These are phyloP conservation scores for Potamilus streckersoni DNA, from an alignment of 1,140 invertebrate genomes.

Conservation along the genomic window DNA sequence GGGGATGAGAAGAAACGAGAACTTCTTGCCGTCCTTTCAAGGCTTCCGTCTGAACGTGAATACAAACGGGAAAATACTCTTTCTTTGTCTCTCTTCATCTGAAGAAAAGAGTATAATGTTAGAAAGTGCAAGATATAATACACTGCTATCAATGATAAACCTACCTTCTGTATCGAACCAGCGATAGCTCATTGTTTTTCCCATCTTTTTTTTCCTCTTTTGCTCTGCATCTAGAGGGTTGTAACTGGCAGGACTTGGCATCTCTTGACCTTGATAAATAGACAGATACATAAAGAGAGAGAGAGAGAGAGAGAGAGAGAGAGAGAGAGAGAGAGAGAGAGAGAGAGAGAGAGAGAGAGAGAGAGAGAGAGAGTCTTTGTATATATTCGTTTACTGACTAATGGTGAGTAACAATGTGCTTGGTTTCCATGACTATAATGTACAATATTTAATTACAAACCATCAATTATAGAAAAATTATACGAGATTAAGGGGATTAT, in stretches of 20 bases:
- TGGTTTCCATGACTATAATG: no score
- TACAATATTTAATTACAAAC: no score
- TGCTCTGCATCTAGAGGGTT: background rate
- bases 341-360: background rate
- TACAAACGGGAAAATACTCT: conserved; percentile 8
- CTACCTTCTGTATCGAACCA: conserved; percentile 47
- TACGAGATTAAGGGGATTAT: no score
- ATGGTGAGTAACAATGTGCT: no score
- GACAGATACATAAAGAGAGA: conserved; percentile 7
- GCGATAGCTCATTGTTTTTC: conserved; percentile 29
- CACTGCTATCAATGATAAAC: background rate
- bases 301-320: background rate
- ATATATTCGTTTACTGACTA: no score
- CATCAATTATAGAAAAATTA: no score
- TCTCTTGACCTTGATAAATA: background rate
- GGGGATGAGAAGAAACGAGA: conserved; percentile 7
- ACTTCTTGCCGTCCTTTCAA: background rate
- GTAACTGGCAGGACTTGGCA: conserved; percentile 32
- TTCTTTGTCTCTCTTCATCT: no score
- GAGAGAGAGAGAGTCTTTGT: no score
- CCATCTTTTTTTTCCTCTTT: conserved; percentile 11
- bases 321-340: background rate
- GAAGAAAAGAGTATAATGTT: no score
- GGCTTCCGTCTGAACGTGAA: conserved; percentile 18
- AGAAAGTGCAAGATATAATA: no score